Conservation (phyloP, 1,140 invertebrate species). For the Neodiprion lecontei region DNA sequence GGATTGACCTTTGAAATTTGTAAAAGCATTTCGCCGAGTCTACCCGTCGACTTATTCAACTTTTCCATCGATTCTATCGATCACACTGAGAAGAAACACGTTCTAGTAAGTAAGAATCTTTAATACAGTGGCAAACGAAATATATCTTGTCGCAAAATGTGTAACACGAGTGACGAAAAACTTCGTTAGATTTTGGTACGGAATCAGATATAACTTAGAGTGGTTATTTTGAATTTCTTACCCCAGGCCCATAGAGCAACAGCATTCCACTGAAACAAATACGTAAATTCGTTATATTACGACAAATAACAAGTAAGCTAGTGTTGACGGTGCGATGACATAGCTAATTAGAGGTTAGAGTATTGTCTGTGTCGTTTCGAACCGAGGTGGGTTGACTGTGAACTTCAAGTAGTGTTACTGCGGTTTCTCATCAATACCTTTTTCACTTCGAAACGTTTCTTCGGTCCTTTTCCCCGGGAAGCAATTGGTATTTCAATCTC, state of each 20-base stretch:
- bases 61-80: too few relatives aligned
- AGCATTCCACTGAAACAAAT: constrained; percentile 90
- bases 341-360: constrained; percentile 38
- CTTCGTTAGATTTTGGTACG: too few relatives aligned
- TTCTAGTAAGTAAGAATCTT: too few relatives aligned
- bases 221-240: constrained; percentile 60
- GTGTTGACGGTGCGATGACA: constrained; percentile 35
- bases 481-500: constrained; percentile 83
- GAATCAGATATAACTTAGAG: not conserved
- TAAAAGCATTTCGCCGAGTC: too few relatives aligned
- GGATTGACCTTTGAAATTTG: too few relatives aligned
- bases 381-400: not conserved
- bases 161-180: too few relatives aligned
- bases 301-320: constrained; percentile 17
- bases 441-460: constrained; percentile 95
- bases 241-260: constrained; percentile 98
- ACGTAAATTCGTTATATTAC: constrained; percentile 33
- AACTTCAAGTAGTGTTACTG: constrained; percentile 11
- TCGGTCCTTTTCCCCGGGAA: constrained; percentile 86
- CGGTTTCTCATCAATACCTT: constrained; percentile 69
- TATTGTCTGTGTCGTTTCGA: not conserved
- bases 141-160: too few relatives aligned
- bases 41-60: too few relatives aligned
- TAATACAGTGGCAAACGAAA: too few relatives aligned
- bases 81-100: too few relatives aligned